Conservation (phyloP, 2,888 invertebrate genomes). For the Sinhomidia bicolor region DNA sequence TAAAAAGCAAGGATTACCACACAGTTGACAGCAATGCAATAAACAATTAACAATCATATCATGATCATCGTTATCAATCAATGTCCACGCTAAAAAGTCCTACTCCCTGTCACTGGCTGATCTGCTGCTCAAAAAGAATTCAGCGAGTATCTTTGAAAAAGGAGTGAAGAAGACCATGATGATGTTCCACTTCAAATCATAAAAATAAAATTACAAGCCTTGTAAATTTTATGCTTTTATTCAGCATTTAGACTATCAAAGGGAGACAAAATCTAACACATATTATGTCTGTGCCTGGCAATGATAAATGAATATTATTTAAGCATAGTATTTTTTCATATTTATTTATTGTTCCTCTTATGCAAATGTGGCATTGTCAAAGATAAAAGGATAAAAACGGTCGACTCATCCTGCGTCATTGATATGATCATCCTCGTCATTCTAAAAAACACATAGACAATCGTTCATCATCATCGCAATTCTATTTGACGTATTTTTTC, state of each 20-base stretch:
- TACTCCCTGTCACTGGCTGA: too few species aligned
- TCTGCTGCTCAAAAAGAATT: too few species aligned
- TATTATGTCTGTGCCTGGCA: too few species aligned
- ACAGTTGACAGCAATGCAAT: conserved; percentile 15
- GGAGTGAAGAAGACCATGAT: conserved; percentile 39
- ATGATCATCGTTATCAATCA: conserved; percentile 51
- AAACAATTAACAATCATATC: conserved; percentile 38
- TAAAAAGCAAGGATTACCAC: conserved; percentile 33
- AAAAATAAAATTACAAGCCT: not conserved
- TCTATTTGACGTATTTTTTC: not conserved
- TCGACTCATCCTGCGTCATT: conserved; percentile 68
- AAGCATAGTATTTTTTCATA: not conserved
- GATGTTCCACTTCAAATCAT: conserved; percentile 30
- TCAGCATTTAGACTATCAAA: not conserved
- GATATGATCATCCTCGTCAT: conserved; percentile 58
- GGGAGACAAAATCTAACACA: not conserved
- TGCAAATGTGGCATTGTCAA: conserved; percentile 67
- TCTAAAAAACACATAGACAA: conserved; percentile 46
- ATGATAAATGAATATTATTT: conserved; percentile 37
- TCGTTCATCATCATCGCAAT: conserved; percentile 54
- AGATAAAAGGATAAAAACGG: conserved; percentile 57
- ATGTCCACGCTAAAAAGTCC: conserved; percentile 3
- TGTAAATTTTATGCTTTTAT: not conserved
- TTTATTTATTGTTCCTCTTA: conserved; percentile 58
- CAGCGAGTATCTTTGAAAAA: conserved; percentile 21